Evolutionary conservation across 2,113 vertebrate genomes (phyloP).

Genomic region (Rhinoptilus africanus): DNA sequence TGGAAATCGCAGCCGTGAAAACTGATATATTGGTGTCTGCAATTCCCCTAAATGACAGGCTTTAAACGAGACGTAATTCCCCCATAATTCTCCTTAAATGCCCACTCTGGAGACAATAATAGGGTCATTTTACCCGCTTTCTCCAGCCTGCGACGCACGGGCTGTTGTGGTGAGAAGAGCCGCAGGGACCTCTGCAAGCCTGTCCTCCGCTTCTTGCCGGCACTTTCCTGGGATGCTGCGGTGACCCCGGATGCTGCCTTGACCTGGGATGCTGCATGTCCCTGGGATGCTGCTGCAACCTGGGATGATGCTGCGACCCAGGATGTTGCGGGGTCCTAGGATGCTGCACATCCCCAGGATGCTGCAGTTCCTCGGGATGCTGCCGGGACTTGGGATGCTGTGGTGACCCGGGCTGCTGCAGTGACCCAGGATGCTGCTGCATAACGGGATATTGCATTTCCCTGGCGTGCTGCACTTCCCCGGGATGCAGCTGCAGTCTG

Average conservation of each 20-base stretch:
- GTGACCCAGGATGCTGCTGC: background rate
- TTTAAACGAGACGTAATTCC: background rate
- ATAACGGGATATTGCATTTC: too few relatives aligned
- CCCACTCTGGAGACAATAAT: background rate
- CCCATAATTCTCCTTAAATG: background rate
- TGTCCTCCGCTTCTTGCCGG: accelerated
- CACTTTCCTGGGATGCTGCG: background rate
- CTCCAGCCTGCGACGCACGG: background rate
- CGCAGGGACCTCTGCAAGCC: accelerated
- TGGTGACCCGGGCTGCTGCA: background rate
- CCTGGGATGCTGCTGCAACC: background rate
- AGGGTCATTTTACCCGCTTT: background rate
- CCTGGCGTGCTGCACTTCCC: background rate
- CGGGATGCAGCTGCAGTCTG: accelerated
- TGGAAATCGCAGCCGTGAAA: background rate
- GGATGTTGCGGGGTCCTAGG: background rate
- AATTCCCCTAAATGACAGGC: background rate
- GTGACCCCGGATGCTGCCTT: background rate
- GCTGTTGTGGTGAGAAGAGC: background rate
- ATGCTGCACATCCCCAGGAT: background rate
- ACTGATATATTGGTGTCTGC: background rate
- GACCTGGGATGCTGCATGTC: background rate
- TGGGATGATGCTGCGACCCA: too few relatives aligned
- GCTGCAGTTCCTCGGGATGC: background rate
- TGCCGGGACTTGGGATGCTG: accelerated